A percentile compares a stretch with the other conserved stretches of the same genome.
phyloP scores from a whole-genome alignment of 2,888 invertebrate species.

The Apamea epomidion region DNA sequence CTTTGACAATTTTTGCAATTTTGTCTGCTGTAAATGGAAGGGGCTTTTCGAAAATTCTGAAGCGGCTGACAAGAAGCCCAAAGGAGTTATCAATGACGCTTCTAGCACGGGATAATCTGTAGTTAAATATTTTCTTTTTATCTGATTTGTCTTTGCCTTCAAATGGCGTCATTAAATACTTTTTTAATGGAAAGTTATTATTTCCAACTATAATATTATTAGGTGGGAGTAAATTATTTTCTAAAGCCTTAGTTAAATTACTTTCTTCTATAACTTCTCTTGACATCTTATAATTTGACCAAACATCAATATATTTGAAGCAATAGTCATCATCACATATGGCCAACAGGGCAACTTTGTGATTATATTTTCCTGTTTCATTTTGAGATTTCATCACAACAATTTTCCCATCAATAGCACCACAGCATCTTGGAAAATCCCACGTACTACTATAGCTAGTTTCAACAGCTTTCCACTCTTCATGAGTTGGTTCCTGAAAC shows the following conservation, averaged over 20 bases:
- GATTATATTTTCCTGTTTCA: conserved; percentile 8
- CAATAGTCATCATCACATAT: conserved; percentile 35
- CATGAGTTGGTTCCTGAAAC: conserved; percentile 27
- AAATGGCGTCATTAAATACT: conserved; percentile 33
- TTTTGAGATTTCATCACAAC: conserved; percentile 17
- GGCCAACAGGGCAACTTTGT: conserved; percentile 25
- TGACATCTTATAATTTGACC: not conserved
- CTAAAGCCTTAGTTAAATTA: conserved; percentile 8
- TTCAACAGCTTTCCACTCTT: conserved; percentile 22
- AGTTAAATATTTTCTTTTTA: conserved; percentile 29
- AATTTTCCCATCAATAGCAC: conserved; percentile 27
- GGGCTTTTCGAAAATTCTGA: conserved; percentile 37
- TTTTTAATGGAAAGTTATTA: conserved; percentile 21
- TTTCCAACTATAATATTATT: conserved; percentile 30
- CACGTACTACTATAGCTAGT: conserved; percentile 15
- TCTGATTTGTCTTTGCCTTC: not conserved
- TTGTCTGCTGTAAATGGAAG: conserved; percentile 32
- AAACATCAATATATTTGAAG: conserved; percentile 34
- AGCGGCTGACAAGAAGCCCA: conserved; percentile 35
- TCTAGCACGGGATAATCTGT: conserved; percentile 35
- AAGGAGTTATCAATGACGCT: conserved; percentile 41
- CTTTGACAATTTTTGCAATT: conserved; percentile 29
- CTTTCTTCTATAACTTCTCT: conserved; percentile 12
- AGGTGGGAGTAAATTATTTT: conserved; percentile 25
- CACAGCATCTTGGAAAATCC: conserved; percentile 36